Evolutionary conservation across 2,113 vertebrate genomes (phyloP).

Genomic region (Dasypus novemcinctus): DNA sequence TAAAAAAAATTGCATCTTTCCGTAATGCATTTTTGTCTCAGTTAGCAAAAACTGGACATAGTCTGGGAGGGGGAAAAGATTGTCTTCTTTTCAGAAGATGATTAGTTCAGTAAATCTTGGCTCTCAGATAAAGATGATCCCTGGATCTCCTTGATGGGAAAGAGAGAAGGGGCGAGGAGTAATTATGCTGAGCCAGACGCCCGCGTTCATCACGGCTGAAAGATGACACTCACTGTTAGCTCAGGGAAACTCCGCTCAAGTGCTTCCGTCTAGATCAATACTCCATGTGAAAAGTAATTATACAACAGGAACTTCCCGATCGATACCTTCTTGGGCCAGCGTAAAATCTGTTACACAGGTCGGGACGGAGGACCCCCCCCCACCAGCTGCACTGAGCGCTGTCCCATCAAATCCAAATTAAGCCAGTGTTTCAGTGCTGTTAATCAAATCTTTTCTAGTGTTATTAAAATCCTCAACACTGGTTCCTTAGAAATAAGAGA

Average conservation of each 20-base stretch:
- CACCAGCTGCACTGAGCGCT: slow-evolving; percentile 83
- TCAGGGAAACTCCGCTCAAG: slow-evolving; percentile 93
- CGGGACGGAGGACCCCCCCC: slow-evolving; percentile 72
- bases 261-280: slow-evolving; percentile 93
- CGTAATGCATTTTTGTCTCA: slow-evolving; percentile 37
- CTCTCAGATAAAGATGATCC: slow-evolving; percentile 81
- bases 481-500: slow-evolving; percentile 16
- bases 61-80: neutral
- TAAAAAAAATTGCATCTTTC: neutral
- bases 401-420: slow-evolving; percentile 81
- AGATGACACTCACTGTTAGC: slow-evolving; percentile 94
- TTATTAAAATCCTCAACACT: slow-evolving; percentile 10
- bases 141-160: slow-evolving; percentile 67
- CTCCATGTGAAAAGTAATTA: slow-evolving; percentile 94
- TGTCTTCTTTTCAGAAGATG: slow-evolving; percentile 75
- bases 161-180: slow-evolving; percentile 82
- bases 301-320: slow-evolving; percentile 94
- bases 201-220: slow-evolving; percentile 94
- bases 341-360: slow-evolving; percentile 81
- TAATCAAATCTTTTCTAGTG: slow-evolving; percentile 71
- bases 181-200: slow-evolving; percentile 90
- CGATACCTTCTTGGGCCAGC: slow-evolving; percentile 90
- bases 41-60: slow-evolving; percentile 27
- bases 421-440: slow-evolving; percentile 63
- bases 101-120: slow-evolving; percentile 84